Percentiles rank a stretch among this genome's conserved stretches.
Evolutionary conservation across 2,888 invertebrate species (phyloP).

Genomic region (Drosophila macrothrix): DNA sequence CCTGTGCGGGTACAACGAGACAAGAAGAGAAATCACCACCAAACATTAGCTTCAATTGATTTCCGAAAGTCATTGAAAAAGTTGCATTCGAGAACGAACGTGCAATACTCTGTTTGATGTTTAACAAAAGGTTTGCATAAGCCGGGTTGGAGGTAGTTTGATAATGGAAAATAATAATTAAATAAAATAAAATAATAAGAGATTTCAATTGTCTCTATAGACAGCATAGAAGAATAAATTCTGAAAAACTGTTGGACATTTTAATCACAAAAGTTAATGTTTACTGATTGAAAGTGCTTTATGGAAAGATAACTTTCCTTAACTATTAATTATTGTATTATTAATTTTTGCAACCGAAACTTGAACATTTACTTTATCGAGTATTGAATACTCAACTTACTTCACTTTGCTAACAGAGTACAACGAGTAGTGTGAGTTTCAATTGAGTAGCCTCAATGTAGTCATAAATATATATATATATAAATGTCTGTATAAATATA

Average conservation of each 20-base stretch:
- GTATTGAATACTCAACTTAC: neutral
- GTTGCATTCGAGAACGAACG: neutral
- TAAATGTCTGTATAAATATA: accelerated
- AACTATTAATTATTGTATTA: neutral
- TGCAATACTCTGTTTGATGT: neutral
- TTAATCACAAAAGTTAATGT: neutral
- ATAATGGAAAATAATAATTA: neutral
- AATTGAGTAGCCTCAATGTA: neutral
- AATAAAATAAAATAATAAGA: neutral
- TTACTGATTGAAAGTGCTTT: neutral
- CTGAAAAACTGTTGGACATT: neutral
- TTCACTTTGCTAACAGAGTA: neutral
- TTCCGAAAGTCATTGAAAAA: neutral
- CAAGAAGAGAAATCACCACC: too few species aligned
- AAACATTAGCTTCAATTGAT: neutral
- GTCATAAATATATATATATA: too few species aligned
- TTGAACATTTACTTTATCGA: neutral
- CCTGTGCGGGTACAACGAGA: conserved; percentile 40
- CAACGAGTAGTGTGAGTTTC: conserved; percentile 5
- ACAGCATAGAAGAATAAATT: neutral
- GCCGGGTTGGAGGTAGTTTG: neutral
- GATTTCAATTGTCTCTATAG: too few species aligned
- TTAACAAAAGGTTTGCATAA: neutral
- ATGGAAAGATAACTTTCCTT: accelerated
- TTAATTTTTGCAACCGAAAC: neutral